phyloP scores from a whole-genome alignment of 2,797 vertebrate species.

The Phoxinus dragarum region DNA sequence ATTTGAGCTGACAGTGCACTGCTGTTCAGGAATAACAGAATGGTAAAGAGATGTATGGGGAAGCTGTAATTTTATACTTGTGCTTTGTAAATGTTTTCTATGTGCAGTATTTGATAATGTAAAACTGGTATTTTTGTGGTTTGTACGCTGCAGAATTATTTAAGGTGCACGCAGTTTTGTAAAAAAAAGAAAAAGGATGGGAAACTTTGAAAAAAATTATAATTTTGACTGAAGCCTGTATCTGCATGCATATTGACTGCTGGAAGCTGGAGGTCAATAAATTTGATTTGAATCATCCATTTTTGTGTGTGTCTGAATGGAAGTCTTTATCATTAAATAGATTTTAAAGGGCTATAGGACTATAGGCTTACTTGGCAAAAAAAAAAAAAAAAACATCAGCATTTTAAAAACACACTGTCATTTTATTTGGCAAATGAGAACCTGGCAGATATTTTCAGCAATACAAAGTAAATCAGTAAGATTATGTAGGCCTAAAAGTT shows the following conservation, averaged over 20 bases:
- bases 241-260: conserved; percentile 96
- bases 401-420: not conserved
- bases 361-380: not conserved
- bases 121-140: conserved; percentile 94
- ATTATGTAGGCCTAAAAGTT: not conserved
- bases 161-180: conserved; percentile 91
- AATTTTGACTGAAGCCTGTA: conserved; percentile 89
- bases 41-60: conserved; percentile 53
- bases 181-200: conserved; percentile 69
- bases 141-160: conserved; percentile 95
- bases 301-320: conserved; percentile 10
- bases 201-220: conserved; percentile 67
- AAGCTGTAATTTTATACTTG: conserved; percentile 91
- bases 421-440: conserved; percentile 16
- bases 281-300: conserved; percentile 81
- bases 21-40: conserved; percentile 22
- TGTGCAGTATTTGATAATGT: conserved; percentile 97
- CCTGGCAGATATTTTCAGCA: not conserved
- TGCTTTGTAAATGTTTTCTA: conserved; percentile 95
- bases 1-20: conserved; percentile 19
- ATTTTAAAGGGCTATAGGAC: not conserved
- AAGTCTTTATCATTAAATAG: not conserved
- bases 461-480: not conserved
- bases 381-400: not conserved
- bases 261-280: conserved; percentile 90